phyloP scores from a whole-genome alignment of 2,113 vertebrate genomes.

The Synchiropus splendidus region DNA sequence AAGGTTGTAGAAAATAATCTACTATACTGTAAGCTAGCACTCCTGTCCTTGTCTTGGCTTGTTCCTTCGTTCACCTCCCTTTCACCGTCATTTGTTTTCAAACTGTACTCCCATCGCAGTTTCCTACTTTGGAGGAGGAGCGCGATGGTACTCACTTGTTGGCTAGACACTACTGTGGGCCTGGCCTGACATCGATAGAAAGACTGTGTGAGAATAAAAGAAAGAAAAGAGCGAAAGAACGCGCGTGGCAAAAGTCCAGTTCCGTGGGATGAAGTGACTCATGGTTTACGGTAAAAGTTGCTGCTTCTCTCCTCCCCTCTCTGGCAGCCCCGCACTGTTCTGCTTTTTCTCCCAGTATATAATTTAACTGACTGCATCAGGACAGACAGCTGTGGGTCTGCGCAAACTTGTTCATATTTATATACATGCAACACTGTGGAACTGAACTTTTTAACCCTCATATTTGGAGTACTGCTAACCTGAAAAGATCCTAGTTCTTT shows the following conservation, averaged over 20 bases:
- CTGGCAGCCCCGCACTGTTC: conserved; percentile 31
- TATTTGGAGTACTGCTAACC: too few species aligned
- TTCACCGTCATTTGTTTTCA: conserved; percentile 8
- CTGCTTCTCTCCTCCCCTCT: conserved; percentile 56
- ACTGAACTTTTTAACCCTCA: too few species aligned
- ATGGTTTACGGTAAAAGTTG: conserved; percentile 66
- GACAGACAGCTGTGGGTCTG: conserved; percentile 15
- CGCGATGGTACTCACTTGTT: conserved; percentile 24
- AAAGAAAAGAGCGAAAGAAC: conserved; percentile 25
- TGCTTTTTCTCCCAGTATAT: conserved; percentile 31
- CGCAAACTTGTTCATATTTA: background rate
- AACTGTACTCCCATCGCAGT: conserved; percentile 24
- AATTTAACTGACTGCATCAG: conserved; percentile 33
- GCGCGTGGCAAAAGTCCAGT: conserved; percentile 56
- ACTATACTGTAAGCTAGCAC: too few species aligned
- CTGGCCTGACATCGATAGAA: conserved; percentile 47
- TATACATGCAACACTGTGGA: background rate
- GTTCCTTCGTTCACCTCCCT: conserved; percentile 1
- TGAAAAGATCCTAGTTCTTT: too few species aligned
- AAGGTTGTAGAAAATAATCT: too few species aligned
- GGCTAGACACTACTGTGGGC: conserved; percentile 33
- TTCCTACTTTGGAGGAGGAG: conserved; percentile 52
- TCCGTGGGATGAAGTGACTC: conserved; percentile 65
- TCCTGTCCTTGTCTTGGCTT: too few species aligned
- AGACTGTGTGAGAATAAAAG: conserved; percentile 32